phyloP scores from a whole-genome alignment of 2,113 vertebrate genomes.

The Microcebus jonahi region DNA sequence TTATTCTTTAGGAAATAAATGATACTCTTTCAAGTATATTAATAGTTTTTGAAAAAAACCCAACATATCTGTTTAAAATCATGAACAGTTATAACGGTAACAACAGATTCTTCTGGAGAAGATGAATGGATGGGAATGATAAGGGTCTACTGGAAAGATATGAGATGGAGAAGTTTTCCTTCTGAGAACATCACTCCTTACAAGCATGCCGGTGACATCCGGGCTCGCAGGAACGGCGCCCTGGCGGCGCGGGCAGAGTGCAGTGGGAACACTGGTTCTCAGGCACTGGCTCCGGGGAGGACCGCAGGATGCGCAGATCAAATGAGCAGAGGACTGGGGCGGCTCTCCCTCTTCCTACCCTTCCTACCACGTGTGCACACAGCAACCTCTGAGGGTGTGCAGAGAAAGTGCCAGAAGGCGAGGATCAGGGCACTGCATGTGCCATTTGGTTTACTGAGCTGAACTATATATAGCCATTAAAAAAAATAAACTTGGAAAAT shows the following conservation, averaged over 20 bases:
- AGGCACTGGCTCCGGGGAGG: not conserved
- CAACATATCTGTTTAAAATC: not conserved
- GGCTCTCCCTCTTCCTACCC: not conserved
- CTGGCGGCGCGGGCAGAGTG: not conserved
- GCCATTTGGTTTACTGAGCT: fast-evolving
- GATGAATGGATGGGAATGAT: not conserved
- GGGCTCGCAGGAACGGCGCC: not conserved
- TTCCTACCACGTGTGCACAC: fast-evolving
- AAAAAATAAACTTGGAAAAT: not conserved
- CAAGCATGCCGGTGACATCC: not conserved
- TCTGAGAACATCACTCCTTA: fast-evolving
- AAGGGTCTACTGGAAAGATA: not conserved
- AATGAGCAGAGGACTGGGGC: fast-evolving
- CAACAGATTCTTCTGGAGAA: not conserved
- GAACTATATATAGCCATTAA: not conserved
- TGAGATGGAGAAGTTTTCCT: not conserved
- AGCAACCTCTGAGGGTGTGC: not conserved
- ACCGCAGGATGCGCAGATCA: fast-evolving
- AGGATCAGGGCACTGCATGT: fast-evolving
- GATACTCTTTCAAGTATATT: not conserved
- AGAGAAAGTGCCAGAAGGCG: not conserved
- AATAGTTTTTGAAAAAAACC: not conserved
- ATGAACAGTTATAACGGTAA: not conserved
- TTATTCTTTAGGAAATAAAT: not conserved
- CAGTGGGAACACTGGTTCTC: not conserved